Percentiles rank a stretch among this genome's conserved stretches.
Conservation (phyloP, 2,113 vertebrate species). For the Seriola dumerili region DNA sequence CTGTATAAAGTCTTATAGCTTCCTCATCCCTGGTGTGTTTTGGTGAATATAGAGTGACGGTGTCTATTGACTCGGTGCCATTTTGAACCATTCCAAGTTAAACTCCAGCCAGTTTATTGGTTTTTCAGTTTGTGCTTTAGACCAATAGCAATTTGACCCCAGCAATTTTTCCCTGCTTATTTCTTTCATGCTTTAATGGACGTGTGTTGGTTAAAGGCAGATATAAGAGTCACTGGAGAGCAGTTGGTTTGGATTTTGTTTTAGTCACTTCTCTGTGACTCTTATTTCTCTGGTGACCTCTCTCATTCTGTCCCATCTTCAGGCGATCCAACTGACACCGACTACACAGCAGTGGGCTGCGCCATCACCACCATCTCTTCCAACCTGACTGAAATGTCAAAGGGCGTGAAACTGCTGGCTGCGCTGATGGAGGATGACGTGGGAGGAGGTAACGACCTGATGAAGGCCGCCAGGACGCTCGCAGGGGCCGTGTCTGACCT, state of each 20-base stretch:
- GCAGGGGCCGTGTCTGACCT: constrained; percentile 95
- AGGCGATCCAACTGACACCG: constrained; percentile 97
- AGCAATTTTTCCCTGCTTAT: neutral
- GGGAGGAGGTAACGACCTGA: constrained; percentile 94
- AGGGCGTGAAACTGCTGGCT: constrained; percentile 96
- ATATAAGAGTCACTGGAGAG: neutral
- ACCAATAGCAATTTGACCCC: neutral
- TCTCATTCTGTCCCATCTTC: neutral
- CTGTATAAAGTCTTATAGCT: constrained; percentile 31
- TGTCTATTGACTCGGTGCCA: neutral
- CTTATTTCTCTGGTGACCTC: neutral
- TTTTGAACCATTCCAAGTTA: constrained; percentile 31
- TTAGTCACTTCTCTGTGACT: neutral
- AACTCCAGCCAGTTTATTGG: constrained; percentile 55
- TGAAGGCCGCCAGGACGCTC: constrained; percentile 93
- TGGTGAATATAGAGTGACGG: constrained; percentile 14
- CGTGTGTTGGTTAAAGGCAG: neutral
- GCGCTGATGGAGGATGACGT: constrained; percentile 97
- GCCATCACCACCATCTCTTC: constrained; percentile 99
- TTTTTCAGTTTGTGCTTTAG: neutral
- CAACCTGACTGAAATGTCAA: constrained; percentile 99
- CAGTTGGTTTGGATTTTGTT: neutral
- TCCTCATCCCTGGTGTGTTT: constrained; percentile 47
- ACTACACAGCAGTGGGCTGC: constrained; percentile 98
- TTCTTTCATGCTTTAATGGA: neutral